Conservation (phyloP, 2,888 invertebrate species). For the Eustalomyia histrio region DNA sequence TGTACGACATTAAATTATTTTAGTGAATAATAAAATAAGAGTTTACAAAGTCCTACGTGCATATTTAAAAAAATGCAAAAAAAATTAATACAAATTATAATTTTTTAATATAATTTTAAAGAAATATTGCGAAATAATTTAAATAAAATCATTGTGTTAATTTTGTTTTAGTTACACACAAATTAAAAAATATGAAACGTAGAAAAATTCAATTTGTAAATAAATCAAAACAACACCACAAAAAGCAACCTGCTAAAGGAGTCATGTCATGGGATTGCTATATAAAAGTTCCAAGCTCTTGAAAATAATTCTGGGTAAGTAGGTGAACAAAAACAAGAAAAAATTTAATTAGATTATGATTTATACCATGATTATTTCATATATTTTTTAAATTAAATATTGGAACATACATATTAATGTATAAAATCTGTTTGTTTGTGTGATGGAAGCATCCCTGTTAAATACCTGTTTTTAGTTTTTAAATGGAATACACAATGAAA, state of each 20-base stretch:
- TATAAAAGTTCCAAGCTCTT: slow-evolving; percentile 80
- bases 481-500: slow-evolving; percentile 4
- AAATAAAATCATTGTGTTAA: not conserved
- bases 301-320: slow-evolving; percentile 79
- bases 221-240: slow-evolving; percentile 70
- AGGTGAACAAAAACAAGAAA: not conserved
- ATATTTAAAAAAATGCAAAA: no score
- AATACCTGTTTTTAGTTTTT: not conserved
- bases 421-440: not conserved
- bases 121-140: no score
- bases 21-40: no score
- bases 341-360: not conserved
- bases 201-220: slow-evolving; percentile 71
- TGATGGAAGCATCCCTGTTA: slow-evolving; percentile 45
- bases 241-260: slow-evolving; percentile 74
- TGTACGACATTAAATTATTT: no score
- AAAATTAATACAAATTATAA: no score
- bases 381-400: slow-evolving; percentile 18
- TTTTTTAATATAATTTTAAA: no score
- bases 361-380: not conserved
- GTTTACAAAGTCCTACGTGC: no score
- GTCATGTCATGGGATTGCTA: slow-evolving; percentile 80
- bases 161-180: slow-evolving; percentile 72
- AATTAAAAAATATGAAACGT: slow-evolving; percentile 75
- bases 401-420: slow-evolving; percentile 8